Base-by-base conservation (phyloP, 1,140 invertebrate species). In the Tetramorium simillimum region DNA sequence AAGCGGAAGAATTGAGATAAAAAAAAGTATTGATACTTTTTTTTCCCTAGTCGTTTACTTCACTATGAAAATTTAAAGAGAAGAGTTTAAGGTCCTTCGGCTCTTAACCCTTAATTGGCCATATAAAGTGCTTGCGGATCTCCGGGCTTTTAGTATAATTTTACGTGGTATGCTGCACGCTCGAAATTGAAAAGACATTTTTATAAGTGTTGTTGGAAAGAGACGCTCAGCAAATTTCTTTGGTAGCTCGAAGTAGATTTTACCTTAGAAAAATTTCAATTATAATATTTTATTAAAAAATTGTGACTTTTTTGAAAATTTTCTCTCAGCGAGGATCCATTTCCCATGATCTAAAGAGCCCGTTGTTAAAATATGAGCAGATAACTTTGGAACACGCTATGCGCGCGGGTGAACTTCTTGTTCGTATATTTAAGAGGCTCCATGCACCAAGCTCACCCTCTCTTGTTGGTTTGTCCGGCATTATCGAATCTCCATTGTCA, bases 401-500 rank as follows among this genome's bases (percentile, higher is more conserved):
- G 6, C 43, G 28, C 28, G 6, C 60, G 60, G 4, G n/a, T 21
- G 2, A 80, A 51, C 60, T 67, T 80, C 37, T 60, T 75, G 40
- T 49, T 63, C 37, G 62, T 80, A 80, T 80, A 80, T 80, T 80
- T 80, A 67, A 67, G 76, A 80, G 43, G 24, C 24, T 67, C 60
- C 18, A 14, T 5, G 33, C 33, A 33, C 43, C 43, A 18, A 51
- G 46, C 43, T 46, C 16, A 43, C 40, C 58, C 16, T 80, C 43
- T 51, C 76, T 80, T 51, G 60, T 80, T 51, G 60, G 76, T 67
- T 80, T 80, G 76, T 80, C 60, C 43, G 65, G 46, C 21, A 18
- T 62, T 80, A 80, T 80, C 43, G 76, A 67, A 80, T 80, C 60
- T 67, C 43, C 43, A 80, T 80, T 80, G 76, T 80, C 76, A 80